Evolutionary conservation across 2,888 invertebrate genomes (phyloP), one percentile per base, ranked within the genome.

Genomic region (Rugalucina vietnamica): DNA sequence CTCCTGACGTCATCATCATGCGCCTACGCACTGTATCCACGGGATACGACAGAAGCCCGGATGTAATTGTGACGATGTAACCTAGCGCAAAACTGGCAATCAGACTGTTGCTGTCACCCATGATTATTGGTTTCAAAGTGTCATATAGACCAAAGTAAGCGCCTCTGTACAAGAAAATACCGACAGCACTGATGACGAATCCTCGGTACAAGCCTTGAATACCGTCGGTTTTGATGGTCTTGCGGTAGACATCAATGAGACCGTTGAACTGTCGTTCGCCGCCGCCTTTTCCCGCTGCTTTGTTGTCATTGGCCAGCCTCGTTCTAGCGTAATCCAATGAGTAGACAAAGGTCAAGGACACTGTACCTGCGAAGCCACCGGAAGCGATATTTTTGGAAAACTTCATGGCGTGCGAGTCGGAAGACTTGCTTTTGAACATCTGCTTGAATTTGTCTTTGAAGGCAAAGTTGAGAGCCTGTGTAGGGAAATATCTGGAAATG

Each of bases 1-100:
- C 90, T 34, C 94, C 94, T 92, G 98, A 98, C 96, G 98, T 98
- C 99, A 99, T 99, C 99, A 99, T 99, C 98, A 99, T 98, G 95
- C 99, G 97, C 96, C 99, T 97, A 95, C 98, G 97, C 78, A 96
- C 93, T 50, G 99, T 99, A 96, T 99, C 99, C 96, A 99, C 97
- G 93, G 99, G 99, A 96, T 99, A 99, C 65, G 98, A 98, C 87
- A 98, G 97, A 95, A 99, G 97, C 94, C 99, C 99, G 88, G 98
- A 97, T 86, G 97, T 96, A 83, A 98, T 97, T 85, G 98, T 98
- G 86, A 97, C 97, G 94, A 88, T 91, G 80, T 94, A 95, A 60
- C 94, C 95, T n/a, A 95, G 89, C 8, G 82, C 82, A 83, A 95
- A 95, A 69, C 91, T 91, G 4, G 91, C 37, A 27, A 91, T 8